Percentiles rank a stretch among this genome's conserved stretches.
Evolutionary conservation across 2,888 invertebrate genomes (phyloP).

Genomic region (Drosophila prolongata): DNA sequence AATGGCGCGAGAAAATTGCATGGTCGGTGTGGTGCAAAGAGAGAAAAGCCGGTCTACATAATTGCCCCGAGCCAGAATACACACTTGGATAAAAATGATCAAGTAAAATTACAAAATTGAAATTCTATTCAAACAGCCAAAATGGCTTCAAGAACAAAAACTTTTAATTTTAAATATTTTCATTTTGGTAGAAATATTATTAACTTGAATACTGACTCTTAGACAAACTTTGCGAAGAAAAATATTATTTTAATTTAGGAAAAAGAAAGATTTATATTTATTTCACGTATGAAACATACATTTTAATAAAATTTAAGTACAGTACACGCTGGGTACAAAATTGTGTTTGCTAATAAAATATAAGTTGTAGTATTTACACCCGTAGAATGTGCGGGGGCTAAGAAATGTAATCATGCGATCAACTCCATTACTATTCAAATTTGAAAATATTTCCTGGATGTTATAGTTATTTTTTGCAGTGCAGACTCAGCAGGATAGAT

Average conservation of each 20-base stretch:
- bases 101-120: neutral
- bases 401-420: no score
- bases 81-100: constrained; percentile 14
- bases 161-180: neutral
- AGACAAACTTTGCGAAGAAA: no score
- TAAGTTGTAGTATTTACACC: no score
- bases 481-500: constrained; percentile 21
- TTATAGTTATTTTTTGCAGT: neutral
- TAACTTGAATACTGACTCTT: no score
- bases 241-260: no score
- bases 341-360: no score
- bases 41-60: constrained; percentile 73
- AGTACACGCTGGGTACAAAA: no score
- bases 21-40: constrained; percentile 62
- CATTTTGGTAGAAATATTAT: neutral
- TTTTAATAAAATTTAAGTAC: no score
- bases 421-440: no score
- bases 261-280: no score
- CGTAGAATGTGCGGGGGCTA: no score
- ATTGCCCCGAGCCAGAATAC: constrained; percentile 58
- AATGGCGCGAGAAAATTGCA: constrained; percentile 81
- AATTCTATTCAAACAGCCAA: neutral
- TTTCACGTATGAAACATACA: no score
- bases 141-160: neutral
- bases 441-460: neutral